Percentiles rank a stretch among this genome's conserved stretches.
phyloP scores from a whole-genome alignment of 2,797 vertebrate species.

The Pachyuromys duprasi region DNA sequence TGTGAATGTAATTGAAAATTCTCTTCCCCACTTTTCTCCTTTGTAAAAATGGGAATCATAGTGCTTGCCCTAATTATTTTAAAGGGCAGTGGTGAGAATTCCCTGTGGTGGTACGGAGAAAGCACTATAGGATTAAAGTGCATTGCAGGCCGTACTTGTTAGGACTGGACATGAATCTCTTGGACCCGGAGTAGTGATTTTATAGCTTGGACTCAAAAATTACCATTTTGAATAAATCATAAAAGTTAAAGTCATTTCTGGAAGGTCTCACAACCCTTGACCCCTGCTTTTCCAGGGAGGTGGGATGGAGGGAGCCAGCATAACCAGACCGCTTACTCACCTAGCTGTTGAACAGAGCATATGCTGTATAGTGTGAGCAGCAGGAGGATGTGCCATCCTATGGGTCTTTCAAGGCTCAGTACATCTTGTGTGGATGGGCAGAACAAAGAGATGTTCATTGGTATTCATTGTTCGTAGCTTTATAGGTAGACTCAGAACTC shows the following conservation, averaged over 20 bases:
- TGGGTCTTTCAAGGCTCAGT: neutral
- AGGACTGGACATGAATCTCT: neutral
- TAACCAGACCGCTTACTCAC: no score
- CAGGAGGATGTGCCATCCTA: neutral
- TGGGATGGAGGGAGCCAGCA: neutral
- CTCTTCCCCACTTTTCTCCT: neutral
- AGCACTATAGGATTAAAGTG: neutral
- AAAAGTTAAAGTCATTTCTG: conserved; percentile 24
- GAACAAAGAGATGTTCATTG: neutral
- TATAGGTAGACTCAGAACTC: neutral
- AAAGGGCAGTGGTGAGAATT: neutral
- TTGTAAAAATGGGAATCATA: neutral
- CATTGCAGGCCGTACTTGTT: neutral
- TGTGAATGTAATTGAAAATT: neutral
- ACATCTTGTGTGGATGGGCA: neutral
- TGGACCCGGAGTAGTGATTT: neutral
- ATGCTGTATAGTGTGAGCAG: rapidly evolving
- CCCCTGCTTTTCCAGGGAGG: neutral
- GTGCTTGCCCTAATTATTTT: neutral
- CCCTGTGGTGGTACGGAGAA: neutral
- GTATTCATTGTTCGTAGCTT: neutral
- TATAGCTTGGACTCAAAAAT: neutral
- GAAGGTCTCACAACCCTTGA: neutral
- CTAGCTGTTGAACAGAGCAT: neutral
- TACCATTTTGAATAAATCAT: conserved; percentile 3